Base-by-base conservation (phyloP, 23 tunicate genomes). In the Halocynthia roretzi region DNA sequence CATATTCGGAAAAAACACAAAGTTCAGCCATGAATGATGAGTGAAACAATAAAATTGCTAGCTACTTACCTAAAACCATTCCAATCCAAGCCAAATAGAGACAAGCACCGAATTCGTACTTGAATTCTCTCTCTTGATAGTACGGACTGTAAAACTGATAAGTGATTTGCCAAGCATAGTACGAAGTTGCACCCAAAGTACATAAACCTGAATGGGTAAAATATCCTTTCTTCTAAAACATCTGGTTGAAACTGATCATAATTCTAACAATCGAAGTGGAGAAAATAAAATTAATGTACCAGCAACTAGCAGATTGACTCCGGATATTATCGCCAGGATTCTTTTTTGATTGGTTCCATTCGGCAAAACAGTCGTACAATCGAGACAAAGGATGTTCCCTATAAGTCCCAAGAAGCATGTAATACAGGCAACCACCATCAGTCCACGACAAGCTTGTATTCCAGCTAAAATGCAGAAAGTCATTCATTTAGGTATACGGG, bases 21-120 rank as follows among this genome's bases (percentile, higher is more conserved):
- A 31, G 44, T 31, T 31, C 44, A 4, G 44, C 44, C 44, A 31
- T 31, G 44, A 31, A 31, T 31, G 44, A 31, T 31, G 44, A 31
- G 44, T 31, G 44, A 31, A 31, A 31, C 44, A 31, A 31, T 31
- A 0, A 31, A 31, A 31, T 31, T 67, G 71, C 31, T 12, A 67
- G 17, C 11, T 12, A 86, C 96, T 80, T 75, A 89, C 96, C 84
- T 11, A 89, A 57, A 8, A 76, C 61, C 80, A 80, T 83, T 7
- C 79, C 77, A 8, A 89, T 82, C 96, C 96, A 89, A 52, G 83
- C 87, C 14, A 80, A 69, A 70, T 89, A 89, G 54, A 89, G 80
- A 61, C 96, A 89, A n/a, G 96, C 80, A 51, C 96, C 96, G 72
- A 57, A 89, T 76, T 83, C 84, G 75, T 89, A 89, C 21, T 71